Evolutionary conservation across 2,797 vertebrate genomes (phyloP), one percentile per base, ranked within the genome.

Genomic region (Hippocampus kuda): DNA sequence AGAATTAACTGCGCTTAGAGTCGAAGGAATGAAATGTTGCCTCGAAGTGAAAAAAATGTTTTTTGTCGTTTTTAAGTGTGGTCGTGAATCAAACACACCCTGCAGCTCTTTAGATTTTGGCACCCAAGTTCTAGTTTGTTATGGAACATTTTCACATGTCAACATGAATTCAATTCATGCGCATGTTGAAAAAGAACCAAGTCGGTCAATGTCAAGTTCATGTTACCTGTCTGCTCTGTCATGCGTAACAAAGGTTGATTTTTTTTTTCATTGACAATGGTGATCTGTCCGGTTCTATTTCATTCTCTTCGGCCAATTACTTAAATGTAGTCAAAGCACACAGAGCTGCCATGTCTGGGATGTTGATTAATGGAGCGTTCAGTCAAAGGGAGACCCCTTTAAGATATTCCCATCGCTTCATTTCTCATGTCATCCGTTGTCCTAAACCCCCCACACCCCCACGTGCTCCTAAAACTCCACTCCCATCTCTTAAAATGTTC

Each of bases 401-500:
- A 66, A 70, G 64, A 74, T 56, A 71, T 70, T 77, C 64, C 20
- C 68, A 70, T 75, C 64, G 70, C 77, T 71, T 78, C 84, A 79
- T 68, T 79, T 77, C 59, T 69, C 64, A 75, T 34, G 38, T 48
- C 70, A 76, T 68, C 65, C 27, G 41, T 68, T 81, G 84, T 72
- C 84, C 81, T 79, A 85, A 77, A 83, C 63, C 61, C 49, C 15
- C 44, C 26, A 15, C 20, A 13, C 22, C 15, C 24, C 42, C 30
- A 38, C 34, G 6, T 63, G 61, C 68, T 53, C 51, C 51, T 53
- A 24, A 56, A 56, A 10, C 53, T 26, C 24, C 11, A 16, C 59
- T 13, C n/a, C 75, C 48, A 65, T 85, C 86, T 82, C 75, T 77
- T 81, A 70, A 77, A 80, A 82, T 83, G 74, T 70, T 77, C 81